phyloP scores from a whole-genome alignment of 2,797 vertebrate species.

The Spinibarbus caldwelli region DNA sequence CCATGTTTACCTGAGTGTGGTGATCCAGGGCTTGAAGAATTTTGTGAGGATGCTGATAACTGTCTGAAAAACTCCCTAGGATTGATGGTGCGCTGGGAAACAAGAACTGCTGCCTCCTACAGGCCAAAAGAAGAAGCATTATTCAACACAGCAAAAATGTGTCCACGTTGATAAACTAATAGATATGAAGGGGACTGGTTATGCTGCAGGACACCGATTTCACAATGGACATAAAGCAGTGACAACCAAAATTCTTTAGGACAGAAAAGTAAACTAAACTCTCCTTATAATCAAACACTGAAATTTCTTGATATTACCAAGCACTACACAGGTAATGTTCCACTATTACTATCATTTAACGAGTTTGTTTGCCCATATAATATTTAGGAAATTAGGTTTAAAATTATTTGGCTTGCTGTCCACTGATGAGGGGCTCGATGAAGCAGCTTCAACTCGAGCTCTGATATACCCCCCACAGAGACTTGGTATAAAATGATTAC shows the following conservation, averaged over 20 bases:
- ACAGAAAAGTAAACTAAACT: neutral
- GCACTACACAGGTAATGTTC: neutral
- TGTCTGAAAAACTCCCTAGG: constrained; percentile 86
- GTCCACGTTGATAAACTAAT: neutral
- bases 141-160: neutral
- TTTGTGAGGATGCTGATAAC: constrained; percentile 74
- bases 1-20: constrained; percentile 72
- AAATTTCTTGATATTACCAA: neutral
- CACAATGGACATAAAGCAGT: neutral
- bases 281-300: neutral
- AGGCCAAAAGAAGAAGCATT: constrained; percentile 20
- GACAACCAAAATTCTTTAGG: neutral
- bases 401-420: too few species aligned
- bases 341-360: neutral
- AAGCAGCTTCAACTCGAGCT: too few species aligned
- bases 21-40: constrained; percentile 73
- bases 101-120: constrained; percentile 83
- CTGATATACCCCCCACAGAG: too few species aligned
- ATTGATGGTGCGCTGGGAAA: constrained; percentile 82
- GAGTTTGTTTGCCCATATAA: too few species aligned
- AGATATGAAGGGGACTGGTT: neutral
- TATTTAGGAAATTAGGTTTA: too few species aligned
- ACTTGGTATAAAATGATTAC: too few species aligned
- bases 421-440: too few species aligned
- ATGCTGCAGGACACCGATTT: neutral